Base-by-base conservation (phyloP, 2,797 vertebrate genomes). In the Trachops cirrhosus region DNA sequence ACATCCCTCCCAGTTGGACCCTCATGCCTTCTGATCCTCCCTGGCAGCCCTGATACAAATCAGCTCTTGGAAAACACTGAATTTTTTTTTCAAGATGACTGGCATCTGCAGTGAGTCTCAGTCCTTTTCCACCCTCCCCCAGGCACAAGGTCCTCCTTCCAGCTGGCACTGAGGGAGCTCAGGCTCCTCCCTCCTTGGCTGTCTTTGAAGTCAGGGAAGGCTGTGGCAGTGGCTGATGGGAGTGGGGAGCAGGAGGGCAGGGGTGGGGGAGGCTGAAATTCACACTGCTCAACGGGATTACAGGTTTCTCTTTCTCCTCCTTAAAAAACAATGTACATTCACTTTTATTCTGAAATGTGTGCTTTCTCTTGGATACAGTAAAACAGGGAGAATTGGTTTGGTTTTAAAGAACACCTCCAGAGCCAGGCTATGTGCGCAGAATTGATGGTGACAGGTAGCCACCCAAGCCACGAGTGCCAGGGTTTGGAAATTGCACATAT, bases 121-220 rank as follows among this genome's bases (percentile, higher is more conserved):
- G 37, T 75, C 22, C 3, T 83, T 32, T 48, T 15, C 54, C 15
- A 34, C 24, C 37, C 48, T 77, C 54, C 15, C 37, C 11, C 11
- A 4, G 18, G 67, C 32, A 34, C 15, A 26, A 57, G 70, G 19
- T 16, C 78, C 46, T 88, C 48, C 26, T 78, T 80, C 83, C 86
- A 78, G 73, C 93, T 57, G 67, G 71, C 24, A 73, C 7, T 16
- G 11, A 4, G 34, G 14, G 41, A 34, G 62, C 62, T 79, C 11
- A 7, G 29, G 44, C 18, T 26, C 52, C 73, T 71, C 19, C 16
- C 24, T 16, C n/a, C 19, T 68, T 34, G 77, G 24, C 67, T 68
- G 24, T 6, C 85, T 96, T 92, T 96, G 95, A 96, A 96, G 71
- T 77, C 64, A 29, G 50, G 77, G 73, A 54, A 64, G 21, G 52